These are phyloP conservation scores for Morpho achilles DNA, from an alignment of 2,888 invertebrate species.

Conservation along the genomic window DNA sequence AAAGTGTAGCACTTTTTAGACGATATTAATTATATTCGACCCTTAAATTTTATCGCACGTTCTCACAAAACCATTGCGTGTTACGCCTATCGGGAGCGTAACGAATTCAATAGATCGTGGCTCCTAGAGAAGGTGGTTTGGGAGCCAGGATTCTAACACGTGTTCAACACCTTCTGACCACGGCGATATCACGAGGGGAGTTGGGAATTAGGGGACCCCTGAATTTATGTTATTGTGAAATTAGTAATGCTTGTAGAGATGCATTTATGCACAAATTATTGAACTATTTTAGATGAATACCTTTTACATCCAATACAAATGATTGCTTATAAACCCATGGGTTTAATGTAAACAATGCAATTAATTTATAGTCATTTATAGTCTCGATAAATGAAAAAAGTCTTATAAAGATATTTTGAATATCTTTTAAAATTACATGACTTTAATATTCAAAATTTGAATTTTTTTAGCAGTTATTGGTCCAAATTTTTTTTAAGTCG, in stretches of 20 bases:
- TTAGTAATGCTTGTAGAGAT: constrained; percentile 52
- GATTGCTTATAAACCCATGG: neutral
- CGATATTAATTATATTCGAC: constrained; percentile 24
- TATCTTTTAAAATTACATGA: too few species aligned
- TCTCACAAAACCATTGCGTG: constrained; percentile 51
- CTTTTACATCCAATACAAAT: neutral
- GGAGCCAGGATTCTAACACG: constrained; percentile 65
- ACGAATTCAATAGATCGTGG: constrained; percentile 61
- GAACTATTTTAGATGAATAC: constrained; percentile 6
- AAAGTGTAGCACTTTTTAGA: constrained; percentile 2
- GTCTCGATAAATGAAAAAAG: too few species aligned
- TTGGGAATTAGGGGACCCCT: constrained; percentile 43
- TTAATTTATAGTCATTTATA: too few species aligned
- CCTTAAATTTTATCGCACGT: constrained; percentile 43
- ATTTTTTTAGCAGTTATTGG: too few species aligned
- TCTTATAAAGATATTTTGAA: too few species aligned
- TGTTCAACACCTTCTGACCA: constrained; percentile 66
- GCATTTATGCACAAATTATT: constrained; percentile 21
- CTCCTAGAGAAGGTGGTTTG: constrained; percentile 34
- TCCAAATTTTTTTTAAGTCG: too few species aligned
- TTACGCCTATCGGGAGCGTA: constrained; percentile 49
- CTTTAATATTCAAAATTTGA: too few species aligned
- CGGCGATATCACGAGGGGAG: constrained; percentile 38
- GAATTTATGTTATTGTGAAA: constrained; percentile 60
- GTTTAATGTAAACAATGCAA: too few species aligned